Evolutionary conservation across 2,888 invertebrate genomes (phyloP).

Genomic region (Notodonta dromedarius): DNA sequence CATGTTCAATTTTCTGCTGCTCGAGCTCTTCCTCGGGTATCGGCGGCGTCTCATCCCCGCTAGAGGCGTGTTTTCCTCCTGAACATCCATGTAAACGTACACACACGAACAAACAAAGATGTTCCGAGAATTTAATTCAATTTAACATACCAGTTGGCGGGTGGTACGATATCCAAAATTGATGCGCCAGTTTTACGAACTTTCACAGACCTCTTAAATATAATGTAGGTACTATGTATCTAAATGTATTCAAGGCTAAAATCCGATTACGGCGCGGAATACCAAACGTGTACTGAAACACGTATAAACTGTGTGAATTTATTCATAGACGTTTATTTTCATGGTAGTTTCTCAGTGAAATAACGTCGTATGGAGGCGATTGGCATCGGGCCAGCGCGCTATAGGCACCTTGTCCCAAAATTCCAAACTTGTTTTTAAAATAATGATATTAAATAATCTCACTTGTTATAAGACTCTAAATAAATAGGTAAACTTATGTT

Average conservation of each 20-base stretch:
- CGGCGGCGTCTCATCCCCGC: slow-evolving; percentile 82
- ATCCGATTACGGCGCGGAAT: slow-evolving; percentile 33
- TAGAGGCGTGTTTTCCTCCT: slow-evolving; percentile 79
- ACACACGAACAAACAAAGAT: not conserved
- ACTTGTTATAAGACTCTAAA: too few species aligned
- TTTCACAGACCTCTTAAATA: slow-evolving; percentile 18
- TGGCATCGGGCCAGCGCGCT: slow-evolving; percentile 64
- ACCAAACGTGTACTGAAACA: slow-evolving; percentile 48
- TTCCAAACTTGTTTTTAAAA: not conserved
- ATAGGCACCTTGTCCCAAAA: slow-evolving; percentile 8
- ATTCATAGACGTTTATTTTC: slow-evolving; percentile 81
- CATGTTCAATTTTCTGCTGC: slow-evolving; percentile 86
- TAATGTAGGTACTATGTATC: slow-evolving; percentile 9
- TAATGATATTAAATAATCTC: too few species aligned
- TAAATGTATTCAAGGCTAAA: slow-evolving; percentile 27
- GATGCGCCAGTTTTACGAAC: slow-evolving; percentile 89
- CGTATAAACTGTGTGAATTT: slow-evolving; percentile 63
- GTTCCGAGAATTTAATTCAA: not conserved
- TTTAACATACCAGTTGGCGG: slow-evolving; percentile 87
- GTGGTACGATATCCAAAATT: slow-evolving; percentile 94
- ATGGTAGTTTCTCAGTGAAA: slow-evolving; percentile 56
- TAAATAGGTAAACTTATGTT: too few species aligned
- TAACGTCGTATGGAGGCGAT: slow-evolving; percentile 51
- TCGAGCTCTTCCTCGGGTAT: slow-evolving; percentile 80
- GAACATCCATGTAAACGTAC: not conserved